Percentiles rank a stretch among this genome's conserved stretches.
These are phyloP conservation scores for Cistogaster globosa DNA, from an alignment of 2,888 invertebrate species.

Conservation along the genomic window DNA sequence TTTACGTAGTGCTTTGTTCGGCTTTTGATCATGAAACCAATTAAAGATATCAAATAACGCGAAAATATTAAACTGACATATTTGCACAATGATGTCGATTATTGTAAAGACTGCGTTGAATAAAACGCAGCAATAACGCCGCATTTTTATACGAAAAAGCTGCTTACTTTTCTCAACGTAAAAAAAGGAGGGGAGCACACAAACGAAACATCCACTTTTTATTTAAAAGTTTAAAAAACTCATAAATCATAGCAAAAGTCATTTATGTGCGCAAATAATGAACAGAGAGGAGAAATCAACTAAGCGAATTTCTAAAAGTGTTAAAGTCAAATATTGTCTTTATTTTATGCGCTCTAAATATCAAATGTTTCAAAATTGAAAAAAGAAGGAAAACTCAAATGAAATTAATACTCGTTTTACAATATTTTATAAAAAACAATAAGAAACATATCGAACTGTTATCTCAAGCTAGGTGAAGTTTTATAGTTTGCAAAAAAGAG, in stretches of 20 bases:
- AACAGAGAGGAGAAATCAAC: slow-evolving; percentile 56
- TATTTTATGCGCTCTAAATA: slow-evolving; percentile 59
- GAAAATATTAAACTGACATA: slow-evolving; percentile 74
- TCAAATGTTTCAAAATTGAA: slow-evolving; percentile 30
- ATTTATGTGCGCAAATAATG: background rate
- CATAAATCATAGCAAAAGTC: slow-evolving; percentile 76
- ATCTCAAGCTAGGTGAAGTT: slow-evolving; percentile 66
- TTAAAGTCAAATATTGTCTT: slow-evolving; percentile 56
- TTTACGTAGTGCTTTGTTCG: slow-evolving; percentile 56
- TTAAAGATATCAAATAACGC: slow-evolving; percentile 78
- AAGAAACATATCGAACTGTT: slow-evolving; percentile 52
- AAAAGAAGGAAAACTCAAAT: background rate
- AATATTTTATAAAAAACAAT: slow-evolving; percentile 28
- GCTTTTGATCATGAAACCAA: slow-evolving; percentile 78
- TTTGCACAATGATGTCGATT: slow-evolving; percentile 66
- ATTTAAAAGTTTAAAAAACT: slow-evolving; percentile 67
- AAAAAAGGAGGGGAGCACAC: background rate
- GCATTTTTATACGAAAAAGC: slow-evolving; percentile 7
- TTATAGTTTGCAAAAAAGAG: slow-evolving; percentile 7
- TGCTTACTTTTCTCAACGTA: slow-evolving; percentile 6
- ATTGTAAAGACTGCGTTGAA: slow-evolving; percentile 26
- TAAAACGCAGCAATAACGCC: slow-evolving; percentile 19
- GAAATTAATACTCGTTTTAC: slow-evolving; percentile 42
- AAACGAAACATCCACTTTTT: slow-evolving; percentile 28
- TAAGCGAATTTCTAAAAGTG: slow-evolving; percentile 60